Evolutionary conservation across 64 coral and sea anemone species (phyloP), one percentile per base, ranked within the genome.

Genomic region (Catalaphyllia jardinei): DNA sequence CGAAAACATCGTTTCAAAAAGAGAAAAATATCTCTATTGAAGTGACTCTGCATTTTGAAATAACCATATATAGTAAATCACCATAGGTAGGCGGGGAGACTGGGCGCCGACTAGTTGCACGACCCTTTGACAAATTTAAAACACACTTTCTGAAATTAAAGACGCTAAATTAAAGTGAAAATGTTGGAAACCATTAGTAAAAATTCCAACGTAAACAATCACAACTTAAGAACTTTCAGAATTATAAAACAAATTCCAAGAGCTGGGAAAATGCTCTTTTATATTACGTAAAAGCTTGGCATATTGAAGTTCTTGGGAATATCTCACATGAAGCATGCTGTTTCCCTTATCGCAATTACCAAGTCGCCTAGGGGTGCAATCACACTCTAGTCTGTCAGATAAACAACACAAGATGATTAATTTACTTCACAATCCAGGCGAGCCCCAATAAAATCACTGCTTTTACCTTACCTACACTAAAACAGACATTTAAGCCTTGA

Each of bases 321-420:
- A 57, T 16, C 10, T 12, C 10, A 13, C 54, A 14, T 12, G 15
- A 57, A 57, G 55, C n/a, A 63, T 18, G 5, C 62, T 63, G 10
- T 81, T 62, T 61, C 25, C 15, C 52, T 81, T 81, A 81, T 81
- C 79, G 28, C 28, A 18, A 31, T 35, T 80, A 20, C 79, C 79
- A 81, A 13, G 60, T 81, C 31, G 25, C 59, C 79, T 57, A 20
- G 13, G 59, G 79, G 55, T 31, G 25, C n/a, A 81, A 30, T 29
- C 55, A 63, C 51, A 33, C 55, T 62, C n/a, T 10, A 31, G 79
- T 57, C 30, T 57, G 27, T 29, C 29, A 29, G 51, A 79, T 28
- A 79, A 79, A 79, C 4, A 59, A 63, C 62, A 15, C 54, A 28
- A 81, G 29, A 16, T 16, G 52, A 81, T 81, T 62, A 63, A 81